These are phyloP conservation scores for Sarcophaga rosellei DNA, from an alignment of 2,888 invertebrate genomes.

Conservation along the genomic window DNA sequence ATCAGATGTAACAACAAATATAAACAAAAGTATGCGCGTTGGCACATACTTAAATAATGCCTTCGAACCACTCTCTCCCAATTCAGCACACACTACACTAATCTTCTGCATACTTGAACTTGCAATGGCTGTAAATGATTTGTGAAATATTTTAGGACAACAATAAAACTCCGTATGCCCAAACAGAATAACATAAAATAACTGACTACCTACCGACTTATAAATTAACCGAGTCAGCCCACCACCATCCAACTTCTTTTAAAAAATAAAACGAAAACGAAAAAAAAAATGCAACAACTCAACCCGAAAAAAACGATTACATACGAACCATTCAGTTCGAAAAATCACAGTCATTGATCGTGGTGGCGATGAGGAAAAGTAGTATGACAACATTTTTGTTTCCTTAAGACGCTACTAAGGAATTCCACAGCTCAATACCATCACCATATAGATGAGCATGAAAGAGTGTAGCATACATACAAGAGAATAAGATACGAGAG, in stretches of 20 bases:
- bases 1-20: background rate
- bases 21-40: conserved; percentile 58
- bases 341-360: conserved; percentile 66
- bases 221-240: conserved; percentile 2
- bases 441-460: background rate
- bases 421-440: conserved; percentile 55
- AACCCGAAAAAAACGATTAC: conserved; percentile 21
- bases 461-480: background rate
- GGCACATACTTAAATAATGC: conserved; percentile 65
- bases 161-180: conserved; percentile 37
- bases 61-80: conserved; percentile 5
- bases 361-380: conserved; percentile 72
- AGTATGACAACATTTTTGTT: conserved; percentile 77
- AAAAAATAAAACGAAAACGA: background rate
- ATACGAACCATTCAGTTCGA: conserved; percentile 59
- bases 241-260: conserved; percentile 10
- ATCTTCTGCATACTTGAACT: conserved; percentile 33
- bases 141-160: conserved; percentile 51
- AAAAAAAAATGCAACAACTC: conserved; percentile 11
- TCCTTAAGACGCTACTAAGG: conserved; percentile 50
- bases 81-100: background rate
- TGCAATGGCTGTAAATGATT: conserved; percentile 56
- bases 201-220: conserved; percentile 27
- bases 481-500: conserved; percentile 1
- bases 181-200: conserved; percentile 28